Evolutionary conservation across 2,888 invertebrate genomes (phyloP), one percentile per base, ranked within the genome.

Genomic region (Diplolepis rosae): DNA sequence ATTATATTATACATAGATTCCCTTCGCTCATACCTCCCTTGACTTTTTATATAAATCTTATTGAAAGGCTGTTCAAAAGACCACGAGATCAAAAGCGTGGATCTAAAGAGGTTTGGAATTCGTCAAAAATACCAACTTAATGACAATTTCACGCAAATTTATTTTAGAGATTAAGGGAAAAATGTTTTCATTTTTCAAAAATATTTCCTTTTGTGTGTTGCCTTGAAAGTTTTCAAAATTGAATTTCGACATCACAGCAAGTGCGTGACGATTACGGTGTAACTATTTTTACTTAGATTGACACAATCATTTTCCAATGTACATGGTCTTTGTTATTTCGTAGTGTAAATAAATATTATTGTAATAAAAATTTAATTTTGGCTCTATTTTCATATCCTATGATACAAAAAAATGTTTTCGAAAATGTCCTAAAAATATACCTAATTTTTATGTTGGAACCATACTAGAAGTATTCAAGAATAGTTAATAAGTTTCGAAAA

Each of bases 321-420:
- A 56, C 56, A 56, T 56, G 56, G 56, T 70, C 81, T 81, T 82
- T 84, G 83, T 87, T 88, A 84, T 84, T 83, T 85, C 85, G 82
- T 86, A 87, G 84, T 88, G 88, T 86, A 88, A 88, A 88, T 88
- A 88, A 88, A 87, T 87, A 85, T 81, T 75, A 75, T 42, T 66
- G 32, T 66, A 45, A 45, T 39, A 24, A 48, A n/a, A 50, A 30
- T 50, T 69, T 5, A 61, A 27, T 18, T 15, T n/a, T 1, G 24
- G 28, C 15, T 2, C 54, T 54, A 9, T 68, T 32, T 68, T 27
- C 22, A 68, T 15, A 9, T 24, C 51, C 22, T 22, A 48, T 48
- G 9, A 18, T 11, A 48, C 45, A 48, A 18, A 48, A 35, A 18
- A 48, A 3, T 18, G 9, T 48, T 48, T 15, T 48, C 15, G 18